Percentiles rank a stretch among this genome's conserved stretches.
Conservation (phyloP, 2,888 invertebrate species). For the Andrena bicolor region DNA sequence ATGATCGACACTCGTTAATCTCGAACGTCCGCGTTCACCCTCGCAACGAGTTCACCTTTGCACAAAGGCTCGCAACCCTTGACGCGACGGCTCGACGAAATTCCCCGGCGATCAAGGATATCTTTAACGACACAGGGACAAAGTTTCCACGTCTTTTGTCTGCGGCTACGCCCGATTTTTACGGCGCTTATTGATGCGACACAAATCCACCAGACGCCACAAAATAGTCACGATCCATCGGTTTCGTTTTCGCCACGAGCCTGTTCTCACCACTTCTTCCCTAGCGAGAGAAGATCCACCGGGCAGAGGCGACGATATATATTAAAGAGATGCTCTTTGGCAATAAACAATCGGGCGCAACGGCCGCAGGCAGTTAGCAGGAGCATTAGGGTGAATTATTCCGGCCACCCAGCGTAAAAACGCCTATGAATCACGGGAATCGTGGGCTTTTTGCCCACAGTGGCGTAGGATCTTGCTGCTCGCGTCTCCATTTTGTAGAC, state of each 20-base stretch:
- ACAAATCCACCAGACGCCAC: neutral
- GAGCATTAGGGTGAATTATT: slow-evolving; percentile 84
- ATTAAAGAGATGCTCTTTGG: slow-evolving; percentile 77
- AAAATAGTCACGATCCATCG: slow-evolving; percentile 26
- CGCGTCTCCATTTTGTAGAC: slow-evolving; percentile 45
- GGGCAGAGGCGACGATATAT: slow-evolving; percentile 65
- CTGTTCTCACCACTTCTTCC: slow-evolving; percentile 29
- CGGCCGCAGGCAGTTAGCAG: slow-evolving; percentile 81
- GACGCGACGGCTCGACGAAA: slow-evolving; percentile 24
- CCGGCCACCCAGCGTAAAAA: slow-evolving; percentile 82
- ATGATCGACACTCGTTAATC: slow-evolving; percentile 61
- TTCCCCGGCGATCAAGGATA: slow-evolving; percentile 31
- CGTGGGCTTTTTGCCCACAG: slow-evolving; percentile 73
- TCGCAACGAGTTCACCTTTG: slow-evolving; percentile 46
- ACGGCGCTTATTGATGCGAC: slow-evolving; percentile 27
- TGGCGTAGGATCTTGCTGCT: slow-evolving; percentile 74
- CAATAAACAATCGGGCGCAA: slow-evolving; percentile 80
- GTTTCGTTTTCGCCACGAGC: slow-evolving; percentile 33
- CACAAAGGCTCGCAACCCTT: slow-evolving; percentile 43
- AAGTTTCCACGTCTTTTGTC: neutral
- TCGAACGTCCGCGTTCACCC: slow-evolving; percentile 41
- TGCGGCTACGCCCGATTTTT: neutral
- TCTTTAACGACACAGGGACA: neutral
- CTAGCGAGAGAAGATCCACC: slow-evolving; percentile 46
- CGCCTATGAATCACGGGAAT: slow-evolving; percentile 81